Evolutionary conservation across 2,888 invertebrate genomes (phyloP).

Genomic region (Parascotia fuliginaria): DNA sequence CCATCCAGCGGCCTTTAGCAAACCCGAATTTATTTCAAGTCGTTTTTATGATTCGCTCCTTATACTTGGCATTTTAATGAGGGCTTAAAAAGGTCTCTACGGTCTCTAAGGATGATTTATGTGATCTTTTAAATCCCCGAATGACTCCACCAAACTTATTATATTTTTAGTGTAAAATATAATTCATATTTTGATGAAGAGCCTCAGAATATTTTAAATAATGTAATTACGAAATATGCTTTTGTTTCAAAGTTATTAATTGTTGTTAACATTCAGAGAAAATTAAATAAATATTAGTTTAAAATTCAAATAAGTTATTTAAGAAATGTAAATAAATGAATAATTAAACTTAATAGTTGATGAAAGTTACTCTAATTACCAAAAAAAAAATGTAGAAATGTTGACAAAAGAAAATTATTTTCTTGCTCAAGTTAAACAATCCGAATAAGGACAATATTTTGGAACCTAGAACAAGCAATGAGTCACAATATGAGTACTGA

Average conservation of each 20-base stretch:
- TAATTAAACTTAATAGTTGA: too few species aligned
- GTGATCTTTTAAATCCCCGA: constrained; percentile 60
- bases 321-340: too few species aligned
- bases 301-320: too few species aligned
- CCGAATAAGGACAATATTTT: too few species aligned
- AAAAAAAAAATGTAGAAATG: too few species aligned
- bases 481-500: too few species aligned
- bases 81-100: constrained; percentile 58
- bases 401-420: too few species aligned
- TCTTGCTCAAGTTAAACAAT: too few species aligned
- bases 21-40: constrained; percentile 38
- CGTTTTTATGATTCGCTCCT: constrained; percentile 63
- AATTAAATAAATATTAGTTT: neutral
- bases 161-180: constrained; percentile 21
- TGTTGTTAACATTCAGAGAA: neutral
- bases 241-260: neutral
- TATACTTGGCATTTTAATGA: constrained; percentile 70
- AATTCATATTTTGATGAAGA: constrained; percentile 13
- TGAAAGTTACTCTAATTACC: too few species aligned
- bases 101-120: constrained; percentile 68
- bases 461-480: too few species aligned
- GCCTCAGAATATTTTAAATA: neutral
- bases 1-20: constrained; percentile 18
- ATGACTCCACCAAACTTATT: constrained; percentile 54
- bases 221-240: neutral